Evolutionary conservation across 2,113 vertebrate genomes (phyloP).

Genomic region (Pituophis catenifer): DNA sequence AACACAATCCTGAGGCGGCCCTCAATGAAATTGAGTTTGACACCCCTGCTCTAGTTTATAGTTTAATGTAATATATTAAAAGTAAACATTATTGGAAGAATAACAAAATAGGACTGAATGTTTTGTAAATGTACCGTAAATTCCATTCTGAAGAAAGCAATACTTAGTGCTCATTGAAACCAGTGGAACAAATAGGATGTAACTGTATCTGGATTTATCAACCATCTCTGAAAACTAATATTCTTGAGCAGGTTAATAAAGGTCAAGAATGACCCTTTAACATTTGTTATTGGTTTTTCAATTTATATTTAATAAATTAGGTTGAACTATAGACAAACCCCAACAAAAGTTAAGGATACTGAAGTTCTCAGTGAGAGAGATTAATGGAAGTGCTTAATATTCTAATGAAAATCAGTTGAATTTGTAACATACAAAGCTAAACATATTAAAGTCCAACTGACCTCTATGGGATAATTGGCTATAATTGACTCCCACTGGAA

Average conservation of each 20-base stretch:
- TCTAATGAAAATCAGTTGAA: background rate
- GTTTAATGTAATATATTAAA: background rate
- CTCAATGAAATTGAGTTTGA: no score
- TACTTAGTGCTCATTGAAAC: background rate
- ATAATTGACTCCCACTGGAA: background rate
- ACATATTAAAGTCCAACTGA: background rate
- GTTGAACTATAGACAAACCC: background rate
- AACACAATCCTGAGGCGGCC: no score
- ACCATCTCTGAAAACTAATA: background rate
- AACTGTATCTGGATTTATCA: background rate
- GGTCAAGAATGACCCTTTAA: background rate
- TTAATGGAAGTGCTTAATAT: background rate
- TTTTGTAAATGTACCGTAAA: background rate
- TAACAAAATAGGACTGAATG: background rate
- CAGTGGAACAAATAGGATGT: background rate
- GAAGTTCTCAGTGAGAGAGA: background rate
- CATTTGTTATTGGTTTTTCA: background rate
- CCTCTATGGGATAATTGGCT: background rate
- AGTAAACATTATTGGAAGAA: background rate
- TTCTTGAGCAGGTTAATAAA: background rate
- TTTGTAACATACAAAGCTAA: background rate
- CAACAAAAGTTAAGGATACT: background rate
- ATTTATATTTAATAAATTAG: background rate
- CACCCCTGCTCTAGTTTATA: background rate
- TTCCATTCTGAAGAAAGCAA: background rate